Evolutionary conservation across 2,113 vertebrate genomes (phyloP).

Genomic region (Myotis davidii): DNA sequence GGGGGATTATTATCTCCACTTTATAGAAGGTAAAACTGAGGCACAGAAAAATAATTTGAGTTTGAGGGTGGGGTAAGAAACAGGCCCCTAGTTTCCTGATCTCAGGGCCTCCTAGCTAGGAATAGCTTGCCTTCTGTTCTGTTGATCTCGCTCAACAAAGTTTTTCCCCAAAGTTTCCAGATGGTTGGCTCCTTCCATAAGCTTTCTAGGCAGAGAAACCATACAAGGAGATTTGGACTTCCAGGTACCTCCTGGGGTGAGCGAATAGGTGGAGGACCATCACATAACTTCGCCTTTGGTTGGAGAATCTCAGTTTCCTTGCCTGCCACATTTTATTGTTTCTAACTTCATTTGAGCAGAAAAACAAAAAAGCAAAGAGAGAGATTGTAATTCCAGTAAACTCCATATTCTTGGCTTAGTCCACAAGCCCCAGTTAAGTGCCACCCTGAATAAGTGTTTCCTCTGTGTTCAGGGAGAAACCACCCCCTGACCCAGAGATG

Average conservation of each 20-base stretch:
- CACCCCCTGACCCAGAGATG: conserved; percentile 53
- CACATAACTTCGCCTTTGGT: background rate
- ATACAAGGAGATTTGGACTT: background rate
- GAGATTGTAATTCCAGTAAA: background rate
- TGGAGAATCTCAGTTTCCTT: background rate
- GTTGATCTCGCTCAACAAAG: background rate
- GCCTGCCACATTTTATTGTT: background rate
- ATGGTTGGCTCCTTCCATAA: background rate
- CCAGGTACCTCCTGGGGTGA: background rate
- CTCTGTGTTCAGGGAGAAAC: conserved; percentile 55
- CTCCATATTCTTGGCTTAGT: conserved; percentile 46
- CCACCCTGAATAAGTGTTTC: background rate
- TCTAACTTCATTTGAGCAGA: conserved; percentile 32
- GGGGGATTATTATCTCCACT: conserved; percentile 47
- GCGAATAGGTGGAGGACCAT: background rate
- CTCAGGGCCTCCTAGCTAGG: background rate
- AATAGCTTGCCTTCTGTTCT: conserved; percentile 13
- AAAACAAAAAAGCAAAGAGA: background rate
- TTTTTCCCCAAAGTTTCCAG: background rate
- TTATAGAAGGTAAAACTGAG: conserved; percentile 65
- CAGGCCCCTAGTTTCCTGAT: background rate
- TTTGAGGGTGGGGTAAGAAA: background rate
- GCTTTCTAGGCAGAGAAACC: background rate
- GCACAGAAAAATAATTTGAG: background rate
- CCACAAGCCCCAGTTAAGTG: background rate